Evolutionary conservation across 2,797 vertebrate genomes (phyloP).

Genomic region (Danio kyathit): DNA sequence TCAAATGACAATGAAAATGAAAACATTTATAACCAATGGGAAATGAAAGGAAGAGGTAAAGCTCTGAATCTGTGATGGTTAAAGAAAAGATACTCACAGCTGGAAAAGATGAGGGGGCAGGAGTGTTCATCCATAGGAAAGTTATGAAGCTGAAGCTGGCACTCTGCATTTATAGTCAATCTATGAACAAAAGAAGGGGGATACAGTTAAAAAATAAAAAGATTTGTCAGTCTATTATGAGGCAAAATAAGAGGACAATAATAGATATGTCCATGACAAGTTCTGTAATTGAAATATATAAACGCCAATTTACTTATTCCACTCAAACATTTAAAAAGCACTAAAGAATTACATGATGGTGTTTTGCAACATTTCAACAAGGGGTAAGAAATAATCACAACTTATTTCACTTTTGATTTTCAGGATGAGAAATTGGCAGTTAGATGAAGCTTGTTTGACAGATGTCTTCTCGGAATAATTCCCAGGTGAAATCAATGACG

Average conservation of each 20-base stretch:
- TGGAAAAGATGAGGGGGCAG: constrained; percentile 96
- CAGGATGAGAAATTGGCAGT: constrained; percentile 12
- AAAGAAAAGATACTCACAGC: constrained; percentile 87
- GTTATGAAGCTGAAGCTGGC: constrained; percentile 95
- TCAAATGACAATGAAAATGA: neutral
- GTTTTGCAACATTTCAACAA: neutral
- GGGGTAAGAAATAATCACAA: neutral
- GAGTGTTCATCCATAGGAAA: constrained; percentile 98
- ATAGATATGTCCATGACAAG: neutral
- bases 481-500: constrained; percentile 26
- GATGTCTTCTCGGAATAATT: constrained; percentile 32
- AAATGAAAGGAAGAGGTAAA: neutral
- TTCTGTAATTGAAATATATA: constrained; percentile 7
- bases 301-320: neutral
- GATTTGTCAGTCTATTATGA: neutral
- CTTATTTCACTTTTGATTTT: constrained; percentile 18
- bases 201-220: constrained; percentile 7
- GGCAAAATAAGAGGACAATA: neutral
- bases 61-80: neutral
- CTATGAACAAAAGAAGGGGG: constrained; percentile 71
- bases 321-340: neutral
- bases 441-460: constrained; percentile 18
- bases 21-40: constrained; percentile 5
- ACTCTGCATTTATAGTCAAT: constrained; percentile 96
- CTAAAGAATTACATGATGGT: neutral